Base-by-base conservation (phyloP, 2,113 vertebrate species). In the Cairina moschata region DNA sequence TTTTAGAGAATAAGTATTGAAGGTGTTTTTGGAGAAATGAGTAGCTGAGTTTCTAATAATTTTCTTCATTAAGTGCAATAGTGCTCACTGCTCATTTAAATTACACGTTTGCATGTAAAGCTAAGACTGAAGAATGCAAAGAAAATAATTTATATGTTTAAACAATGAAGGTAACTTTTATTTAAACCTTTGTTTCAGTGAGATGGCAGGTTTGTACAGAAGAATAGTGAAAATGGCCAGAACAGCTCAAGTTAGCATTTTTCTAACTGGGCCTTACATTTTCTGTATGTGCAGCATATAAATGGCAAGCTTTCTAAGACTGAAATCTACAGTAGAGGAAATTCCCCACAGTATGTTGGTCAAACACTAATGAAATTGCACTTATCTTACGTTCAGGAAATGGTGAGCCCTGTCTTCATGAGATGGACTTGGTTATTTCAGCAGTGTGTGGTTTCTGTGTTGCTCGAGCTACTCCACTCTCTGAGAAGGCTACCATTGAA, bases 331-430 rank as follows among this genome's bases (percentile, higher is more conserved):
- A 97, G 96, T 97, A 97, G 96, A 97, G 95, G 86, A 91, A 98
- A 98, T 97, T 98, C 96, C 96, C 94, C 97, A 78, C 96, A 98
- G 97, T 97, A 96, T 96, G 93, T 97, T 98, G 97, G 96, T 98
- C 98, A 98, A 97, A 98, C 97, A 97, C 79, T 97, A 97, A 98
- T 97, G 97, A 98, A 98, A 98, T 98, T 98, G 96, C 96, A 96
- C 93, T 97, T 96, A 97, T 97, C 98, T 97, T 96, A 96, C 96
- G 96, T 95, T 98, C 97, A 96, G 96, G 97, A 97, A 97, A 93
- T 90, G 83, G 69, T 98, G 97, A 98, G 97, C 97, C 42, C 79
- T 96, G 91, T 95, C 94, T 98, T 98, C 96, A 94, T 97, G 98
- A 98, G 98, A 93, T 60, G 86, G 82, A 96, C 94, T 92, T 29